phyloP scores from a whole-genome alignment of 1,140 invertebrate species.

The Odontomachus brunneus region DNA sequence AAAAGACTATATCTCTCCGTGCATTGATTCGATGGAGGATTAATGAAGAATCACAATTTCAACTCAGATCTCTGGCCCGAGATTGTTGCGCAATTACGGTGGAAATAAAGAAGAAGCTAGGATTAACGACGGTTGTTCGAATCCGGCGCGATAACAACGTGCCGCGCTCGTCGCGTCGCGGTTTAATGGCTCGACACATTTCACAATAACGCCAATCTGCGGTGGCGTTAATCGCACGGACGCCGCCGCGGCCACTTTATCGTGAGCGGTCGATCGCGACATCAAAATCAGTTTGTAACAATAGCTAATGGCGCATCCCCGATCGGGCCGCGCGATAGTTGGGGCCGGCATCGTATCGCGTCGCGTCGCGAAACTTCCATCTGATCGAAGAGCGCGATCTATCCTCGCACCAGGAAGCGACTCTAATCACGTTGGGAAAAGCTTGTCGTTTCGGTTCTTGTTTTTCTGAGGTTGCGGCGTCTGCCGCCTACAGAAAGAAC shows the following conservation, averaged over 20 bases:
- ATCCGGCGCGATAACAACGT: constrained; percentile 1
- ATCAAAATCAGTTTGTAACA: constrained; percentile 67
- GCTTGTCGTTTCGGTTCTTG: not conserved
- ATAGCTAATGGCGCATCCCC: constrained; percentile 63
- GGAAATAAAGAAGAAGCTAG: not conserved
- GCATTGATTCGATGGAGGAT: no score
- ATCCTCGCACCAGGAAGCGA: constrained; percentile 32
- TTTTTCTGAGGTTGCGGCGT: constrained; percentile 11
- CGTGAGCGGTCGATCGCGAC: constrained; percentile 28
- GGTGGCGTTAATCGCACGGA: constrained; percentile 29
- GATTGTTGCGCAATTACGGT: not conserved
- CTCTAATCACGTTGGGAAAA: constrained; percentile 26
- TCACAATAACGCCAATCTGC: constrained; percentile 50
- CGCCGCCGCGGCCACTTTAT: constrained; percentile 45
- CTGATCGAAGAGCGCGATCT: constrained; percentile 36
- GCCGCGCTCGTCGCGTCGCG: not conserved
- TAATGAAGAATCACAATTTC: no score
- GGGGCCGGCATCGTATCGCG: constrained; percentile 37
- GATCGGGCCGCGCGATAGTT: constrained; percentile 55
- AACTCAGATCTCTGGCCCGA: not conserved
- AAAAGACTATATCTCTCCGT: no score
- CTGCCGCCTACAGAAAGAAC: not conserved
- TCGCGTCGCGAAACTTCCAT: constrained; percentile 18
- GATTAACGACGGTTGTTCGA: constrained; percentile 24
- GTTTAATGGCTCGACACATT: constrained; percentile 38